These are phyloP conservation scores for Cladopsammia gracilis DNA, from an alignment of 64 coral and sea anemone species.

Conservation along the genomic window DNA sequence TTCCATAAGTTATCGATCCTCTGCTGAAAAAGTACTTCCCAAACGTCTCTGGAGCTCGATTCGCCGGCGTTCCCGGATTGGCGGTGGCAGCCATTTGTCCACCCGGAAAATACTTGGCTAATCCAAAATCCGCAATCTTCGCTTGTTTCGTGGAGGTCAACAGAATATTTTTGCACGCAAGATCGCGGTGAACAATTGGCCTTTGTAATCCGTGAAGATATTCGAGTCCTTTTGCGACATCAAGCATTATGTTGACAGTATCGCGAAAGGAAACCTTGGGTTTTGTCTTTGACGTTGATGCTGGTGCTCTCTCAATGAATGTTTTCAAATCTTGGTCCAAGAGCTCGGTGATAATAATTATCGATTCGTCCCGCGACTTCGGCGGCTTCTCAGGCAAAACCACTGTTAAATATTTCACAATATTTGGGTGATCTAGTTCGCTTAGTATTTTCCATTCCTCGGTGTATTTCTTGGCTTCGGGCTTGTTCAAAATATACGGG, in stretches of 20 bases:
- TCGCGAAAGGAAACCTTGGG: conserved; percentile 68
- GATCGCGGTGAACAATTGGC: conserved; percentile 73
- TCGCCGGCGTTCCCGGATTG: conserved; percentile 24
- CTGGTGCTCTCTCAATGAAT: conserved; percentile 32
- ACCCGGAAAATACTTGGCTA: conserved; percentile 64
- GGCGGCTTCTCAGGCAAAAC: conserved; percentile 7
- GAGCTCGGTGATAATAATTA: conserved; percentile 80
- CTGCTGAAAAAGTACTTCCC: not conserved
- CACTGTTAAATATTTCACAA: conserved; percentile 54
- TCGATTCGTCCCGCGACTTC: conserved; percentile 23
- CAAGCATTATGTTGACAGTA: conserved; percentile 74
- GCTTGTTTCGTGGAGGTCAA: conserved; percentile 51
- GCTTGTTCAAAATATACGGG: conserved; percentile 23
- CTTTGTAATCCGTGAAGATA: conserved; percentile 71
- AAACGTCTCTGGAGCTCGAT: conserved; percentile 64
- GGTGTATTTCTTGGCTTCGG: conserved; percentile 34
- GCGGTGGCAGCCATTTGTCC: conserved; percentile 53
- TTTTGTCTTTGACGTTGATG: not conserved
- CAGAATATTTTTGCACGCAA: conserved; percentile 85
- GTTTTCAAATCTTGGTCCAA: conserved; percentile 74
- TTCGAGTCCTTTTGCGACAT: conserved; percentile 80
- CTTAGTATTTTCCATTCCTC: conserved; percentile 59
- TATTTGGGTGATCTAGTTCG: conserved; percentile 61
- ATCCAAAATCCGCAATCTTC: conserved; percentile 86
- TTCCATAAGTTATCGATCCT: conserved; percentile 18